phyloP scores from a whole-genome alignment of 2,113 vertebrate species.

The Psophia crepitans region DNA sequence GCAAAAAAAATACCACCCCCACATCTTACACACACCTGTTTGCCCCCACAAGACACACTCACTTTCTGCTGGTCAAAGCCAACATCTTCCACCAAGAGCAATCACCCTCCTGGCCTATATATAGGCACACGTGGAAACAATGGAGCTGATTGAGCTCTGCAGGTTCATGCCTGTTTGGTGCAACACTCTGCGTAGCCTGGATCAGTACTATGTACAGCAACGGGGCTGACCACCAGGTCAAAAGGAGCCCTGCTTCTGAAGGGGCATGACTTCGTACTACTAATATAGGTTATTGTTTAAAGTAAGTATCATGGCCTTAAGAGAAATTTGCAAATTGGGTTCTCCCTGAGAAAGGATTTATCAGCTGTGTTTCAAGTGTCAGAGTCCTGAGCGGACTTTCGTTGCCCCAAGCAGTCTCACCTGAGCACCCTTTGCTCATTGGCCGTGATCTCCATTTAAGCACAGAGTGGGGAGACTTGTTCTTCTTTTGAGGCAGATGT shows the following conservation, averaged over 20 bases:
- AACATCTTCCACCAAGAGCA: background rate
- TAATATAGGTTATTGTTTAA: background rate
- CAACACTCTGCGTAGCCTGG: background rate
- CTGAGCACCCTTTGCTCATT: background rate
- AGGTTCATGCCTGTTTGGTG: background rate
- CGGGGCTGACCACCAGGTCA: background rate
- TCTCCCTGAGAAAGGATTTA: background rate
- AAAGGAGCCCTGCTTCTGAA: background rate
- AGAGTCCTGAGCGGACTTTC: background rate
- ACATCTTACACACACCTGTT: background rate
- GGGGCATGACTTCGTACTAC: background rate
- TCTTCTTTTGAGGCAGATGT: background rate
- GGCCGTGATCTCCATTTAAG: background rate
- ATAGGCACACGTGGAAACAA: background rate
- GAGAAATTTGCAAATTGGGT: background rate
- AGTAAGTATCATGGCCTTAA: background rate
- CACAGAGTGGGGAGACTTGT: fast-evolving
- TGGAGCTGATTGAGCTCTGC: background rate
- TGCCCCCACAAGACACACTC: background rate
- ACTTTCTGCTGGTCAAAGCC: background rate
- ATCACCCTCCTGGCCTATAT: background rate
- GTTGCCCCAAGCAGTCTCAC: background rate
- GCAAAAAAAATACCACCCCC: no score
- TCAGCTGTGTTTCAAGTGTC: background rate
- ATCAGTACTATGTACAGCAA: background rate